phyloP scores from a whole-genome alignment of 2,113 vertebrate genomes.

The Riparia riparia region DNA sequence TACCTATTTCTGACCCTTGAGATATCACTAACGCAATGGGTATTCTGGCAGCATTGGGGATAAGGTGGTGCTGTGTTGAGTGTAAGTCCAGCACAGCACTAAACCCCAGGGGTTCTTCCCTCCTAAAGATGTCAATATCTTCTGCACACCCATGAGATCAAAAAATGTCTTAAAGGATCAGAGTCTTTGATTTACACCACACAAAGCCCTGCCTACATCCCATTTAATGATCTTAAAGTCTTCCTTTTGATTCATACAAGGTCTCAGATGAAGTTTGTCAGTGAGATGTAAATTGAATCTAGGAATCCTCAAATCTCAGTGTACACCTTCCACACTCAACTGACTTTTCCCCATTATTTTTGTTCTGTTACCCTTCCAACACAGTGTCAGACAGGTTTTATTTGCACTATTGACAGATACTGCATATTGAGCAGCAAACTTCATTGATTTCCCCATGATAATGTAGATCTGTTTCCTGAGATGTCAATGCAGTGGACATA shows the following conservation, averaged over 20 bases:
- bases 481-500: neutral
- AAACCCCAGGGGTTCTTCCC: neutral
- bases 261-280: neutral
- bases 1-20: neutral
- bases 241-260: neutral
- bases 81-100: neutral
- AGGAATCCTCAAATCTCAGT: neutral
- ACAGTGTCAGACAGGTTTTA: neutral
- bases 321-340: neutral
- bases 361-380: neutral
- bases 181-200: neutral
- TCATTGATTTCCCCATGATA: neutral
- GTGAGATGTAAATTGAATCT: neutral
- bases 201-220: neutral
- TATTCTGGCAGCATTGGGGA: neutral
- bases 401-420: neutral
- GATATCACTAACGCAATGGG: neutral
- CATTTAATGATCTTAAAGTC: neutral
- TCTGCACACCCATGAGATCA: neutral
- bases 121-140: neutral
- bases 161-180: neutral
- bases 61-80: rapidly evolving
- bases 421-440: neutral
- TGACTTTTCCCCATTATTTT: neutral
- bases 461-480: neutral